phyloP scores from a whole-genome alignment of 2,888 invertebrate genomes.

The Hypolimnas misippus region DNA sequence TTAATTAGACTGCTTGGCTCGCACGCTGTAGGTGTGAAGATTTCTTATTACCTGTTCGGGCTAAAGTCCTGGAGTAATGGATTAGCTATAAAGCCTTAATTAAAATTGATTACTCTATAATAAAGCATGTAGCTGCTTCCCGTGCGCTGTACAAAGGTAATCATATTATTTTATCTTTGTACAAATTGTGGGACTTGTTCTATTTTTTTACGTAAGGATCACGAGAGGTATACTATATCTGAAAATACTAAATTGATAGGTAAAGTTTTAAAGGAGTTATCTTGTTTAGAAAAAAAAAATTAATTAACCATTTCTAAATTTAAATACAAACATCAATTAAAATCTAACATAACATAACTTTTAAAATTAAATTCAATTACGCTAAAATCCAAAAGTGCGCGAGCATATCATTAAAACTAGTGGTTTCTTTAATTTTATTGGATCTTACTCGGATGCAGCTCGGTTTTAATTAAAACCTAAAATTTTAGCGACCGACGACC shows the following conservation, averaged over 20 bases:
- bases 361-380: not conserved
- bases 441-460: not conserved
- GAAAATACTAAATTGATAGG: too few relatives aligned
- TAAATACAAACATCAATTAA: too few relatives aligned
- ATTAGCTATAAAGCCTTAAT: slow-evolving; percentile 23
- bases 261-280: too few relatives aligned
- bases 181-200: not conserved
- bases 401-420: too few relatives aligned
- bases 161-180: not conserved
- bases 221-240: too few relatives aligned
- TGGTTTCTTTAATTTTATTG: not conserved
- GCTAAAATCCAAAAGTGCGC: not conserved
- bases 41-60: slow-evolving; percentile 24
- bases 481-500: too few relatives aligned
- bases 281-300: too few relatives aligned
- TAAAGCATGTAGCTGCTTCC: not conserved
- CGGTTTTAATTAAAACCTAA: not conserved
- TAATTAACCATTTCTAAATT: too few relatives aligned
- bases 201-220: too few relatives aligned
- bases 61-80: slow-evolving; percentile 16
- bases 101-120: slow-evolving; percentile 22
- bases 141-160: not conserved
- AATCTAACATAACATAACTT: not conserved
- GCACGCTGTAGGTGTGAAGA: slow-evolving; percentile 20
- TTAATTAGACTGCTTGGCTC: slow-evolving; percentile 22